Evolutionary conservation across 2,888 invertebrate species (phyloP).

Genomic region (Netelia melanura): DNA sequence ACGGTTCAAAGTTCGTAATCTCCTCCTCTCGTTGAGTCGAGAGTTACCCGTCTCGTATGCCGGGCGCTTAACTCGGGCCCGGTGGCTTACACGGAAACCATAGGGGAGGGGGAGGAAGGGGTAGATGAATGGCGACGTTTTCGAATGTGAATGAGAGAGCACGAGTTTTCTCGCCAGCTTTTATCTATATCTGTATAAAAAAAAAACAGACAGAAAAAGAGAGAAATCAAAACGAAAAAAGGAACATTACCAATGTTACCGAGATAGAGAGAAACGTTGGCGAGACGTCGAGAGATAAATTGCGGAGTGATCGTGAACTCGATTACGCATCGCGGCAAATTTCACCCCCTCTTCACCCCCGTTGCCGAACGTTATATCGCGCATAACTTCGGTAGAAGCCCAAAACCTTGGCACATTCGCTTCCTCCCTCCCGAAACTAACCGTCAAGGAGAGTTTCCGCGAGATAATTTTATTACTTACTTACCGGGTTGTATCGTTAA

Average conservation of each 20-base stretch:
- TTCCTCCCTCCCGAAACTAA: conserved; percentile 67
- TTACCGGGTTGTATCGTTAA: conserved; percentile 76
- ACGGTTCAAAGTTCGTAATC: conserved; percentile 63
- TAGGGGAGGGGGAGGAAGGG: too few relatives aligned
- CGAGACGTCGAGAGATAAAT: conserved; percentile 12
- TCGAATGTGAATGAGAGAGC: conserved; percentile 35
- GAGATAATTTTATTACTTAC: conserved; percentile 77
- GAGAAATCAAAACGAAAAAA: background rate
- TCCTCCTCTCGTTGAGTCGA: conserved; percentile 11
- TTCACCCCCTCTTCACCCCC: background rate
- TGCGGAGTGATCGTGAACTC: conserved; percentile 12
- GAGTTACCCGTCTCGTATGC: background rate
- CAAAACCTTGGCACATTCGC: conserved; percentile 29
- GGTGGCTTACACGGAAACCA: conserved; percentile 12
- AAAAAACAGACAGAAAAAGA: background rate
- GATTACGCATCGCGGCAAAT: conserved; percentile 37
- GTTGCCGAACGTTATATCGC: conserved; percentile 13
- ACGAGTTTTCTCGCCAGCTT: conserved; percentile 6
- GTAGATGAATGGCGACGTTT: conserved; percentile 41
- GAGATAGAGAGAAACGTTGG: background rate
- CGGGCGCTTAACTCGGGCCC: background rate
- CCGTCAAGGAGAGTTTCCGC: conserved; percentile 70
- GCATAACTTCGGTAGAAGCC: conserved; percentile 1
- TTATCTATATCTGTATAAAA: conserved; percentile 8
- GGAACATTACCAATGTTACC: conserved; percentile 5